Evolutionary conservation across 2,797 vertebrate genomes (phyloP), one percentile per base, ranked within the genome.

Genomic region (Protonibea diacanthus): DNA sequence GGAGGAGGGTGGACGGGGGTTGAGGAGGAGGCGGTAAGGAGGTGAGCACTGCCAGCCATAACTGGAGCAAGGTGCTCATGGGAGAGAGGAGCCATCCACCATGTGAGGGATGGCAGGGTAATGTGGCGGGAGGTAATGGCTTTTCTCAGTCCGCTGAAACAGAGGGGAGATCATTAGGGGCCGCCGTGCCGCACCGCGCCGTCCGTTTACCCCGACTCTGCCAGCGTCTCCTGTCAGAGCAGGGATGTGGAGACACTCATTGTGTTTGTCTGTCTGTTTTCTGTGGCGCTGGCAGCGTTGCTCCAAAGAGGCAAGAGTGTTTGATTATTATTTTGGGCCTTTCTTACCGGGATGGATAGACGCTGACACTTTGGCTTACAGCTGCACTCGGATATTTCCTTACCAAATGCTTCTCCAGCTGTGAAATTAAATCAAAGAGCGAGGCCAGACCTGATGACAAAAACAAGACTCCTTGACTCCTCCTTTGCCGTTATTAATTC

Each of bases 101-200:
- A 96, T 96, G 95, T 96, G 96, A 96, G 96, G 95, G 96, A 97
- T 96, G 96, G 96, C 95, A 95, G 96, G 96, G 95, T 96, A 96
- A 97, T 97, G 96, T 97, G 97, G 96, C 93, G 91, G 94, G 95
- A 96, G 96, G 96, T 97, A 97, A 97, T 98, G 97, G 97, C 95
- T 97, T 97, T 96, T 96, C 94, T 96, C 96, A 96, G 95, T 95
- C 92, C 87, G 84, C 95, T 83, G 92, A 95, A 96, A 96, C 95
- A 96, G 96, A 95, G 92, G 92, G 88, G 83, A 88, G 92, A 93
- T 94, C 91, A 89, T 92, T 93, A 92, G 89, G 90, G 92, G 88
- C 89, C 47, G 85, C 86, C 58, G 82, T 63, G 87, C 75, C 71
- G 85, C 89, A 75, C 74, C 74, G 83, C 62, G 78, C 88, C 83